These are phyloP conservation scores for Protonibea diacanthus DNA, from an alignment of 2,797 vertebrate genomes.

Conservation along the genomic window DNA sequence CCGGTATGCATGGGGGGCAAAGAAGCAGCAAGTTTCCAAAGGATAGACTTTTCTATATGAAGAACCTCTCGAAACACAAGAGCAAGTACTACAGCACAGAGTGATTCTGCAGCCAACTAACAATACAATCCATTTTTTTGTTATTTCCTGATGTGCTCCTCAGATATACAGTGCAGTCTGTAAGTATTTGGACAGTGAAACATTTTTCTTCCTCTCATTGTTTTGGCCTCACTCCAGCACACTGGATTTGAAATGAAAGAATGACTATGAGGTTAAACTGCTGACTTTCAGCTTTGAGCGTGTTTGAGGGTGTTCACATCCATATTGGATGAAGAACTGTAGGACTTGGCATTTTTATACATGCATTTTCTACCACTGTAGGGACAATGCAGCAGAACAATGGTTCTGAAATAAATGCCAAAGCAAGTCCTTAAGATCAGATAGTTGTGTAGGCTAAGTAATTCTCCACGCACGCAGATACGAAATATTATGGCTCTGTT, in stretches of 20 bases:
- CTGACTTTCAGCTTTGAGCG: slow-evolving; percentile 26
- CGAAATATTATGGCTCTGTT: too few relatives aligned
- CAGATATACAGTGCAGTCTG: slow-evolving; percentile 17
- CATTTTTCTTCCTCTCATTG: slow-evolving; percentile 28
- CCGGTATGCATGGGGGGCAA: slow-evolving; percentile 34
- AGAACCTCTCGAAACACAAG: slow-evolving; percentile 19
- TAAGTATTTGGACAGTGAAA: slow-evolving; percentile 27
- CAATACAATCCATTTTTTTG: slow-evolving; percentile 23
- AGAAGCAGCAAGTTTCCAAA: slow-evolving; percentile 42
- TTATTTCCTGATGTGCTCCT: slow-evolving; percentile 22
- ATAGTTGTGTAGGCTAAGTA: not conserved
- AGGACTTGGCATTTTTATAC: not conserved
- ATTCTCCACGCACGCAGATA: not conserved
- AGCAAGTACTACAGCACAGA: not conserved
- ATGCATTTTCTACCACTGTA: not conserved
- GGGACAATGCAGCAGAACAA: not conserved
- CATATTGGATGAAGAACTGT: not conserved
- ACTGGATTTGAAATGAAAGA: slow-evolving; percentile 34
- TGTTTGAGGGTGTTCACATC: slow-evolving; percentile 19
- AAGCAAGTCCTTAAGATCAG: slow-evolving; percentile 6
- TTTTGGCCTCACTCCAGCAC: slow-evolving; percentile 25
- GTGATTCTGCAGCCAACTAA: slow-evolving; percentile 14
- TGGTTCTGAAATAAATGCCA: not conserved
- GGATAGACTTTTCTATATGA: slow-evolving; percentile 10
- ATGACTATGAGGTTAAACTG: slow-evolving; percentile 31